Evolutionary conservation across 2,888 invertebrate species (phyloP).

Genomic region (Galerucella nymphaeae): DNA sequence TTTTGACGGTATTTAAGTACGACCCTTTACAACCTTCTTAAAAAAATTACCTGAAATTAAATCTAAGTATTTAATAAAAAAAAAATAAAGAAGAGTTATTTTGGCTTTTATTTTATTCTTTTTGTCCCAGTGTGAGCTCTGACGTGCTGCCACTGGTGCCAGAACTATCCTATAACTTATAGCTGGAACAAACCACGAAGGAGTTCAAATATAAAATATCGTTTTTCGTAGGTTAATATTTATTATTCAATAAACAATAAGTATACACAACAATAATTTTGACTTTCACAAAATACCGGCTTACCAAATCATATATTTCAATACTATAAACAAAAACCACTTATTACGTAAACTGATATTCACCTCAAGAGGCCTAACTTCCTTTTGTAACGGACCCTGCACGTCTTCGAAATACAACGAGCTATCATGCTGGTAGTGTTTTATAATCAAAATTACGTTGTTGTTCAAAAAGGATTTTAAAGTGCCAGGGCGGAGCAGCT

Average conservation of each 20-base stretch:
- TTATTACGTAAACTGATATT: constrained; percentile 37
- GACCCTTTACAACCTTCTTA: too few species aligned
- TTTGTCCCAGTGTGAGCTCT: too few species aligned
- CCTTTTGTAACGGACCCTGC: constrained; percentile 34
- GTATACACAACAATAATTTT: neutral
- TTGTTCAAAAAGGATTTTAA: constrained; percentile 44
- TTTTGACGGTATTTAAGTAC: too few species aligned
- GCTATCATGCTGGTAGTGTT: constrained; percentile 49
- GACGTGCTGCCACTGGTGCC: too few species aligned
- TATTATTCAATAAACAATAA: neutral
- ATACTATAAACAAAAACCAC: constrained; percentile 30
- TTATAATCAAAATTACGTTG: constrained; percentile 48
- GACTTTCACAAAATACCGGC: constrained; percentile 28
- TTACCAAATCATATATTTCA: constrained; percentile 24
- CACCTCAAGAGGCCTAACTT: constrained; percentile 30
- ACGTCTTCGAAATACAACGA: constrained; percentile 34
- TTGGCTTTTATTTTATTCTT: too few species aligned
- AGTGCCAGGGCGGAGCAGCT: constrained; percentile 45
- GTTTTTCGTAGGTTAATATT: neutral
- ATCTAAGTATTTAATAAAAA: too few species aligned
- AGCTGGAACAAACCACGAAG: too few species aligned
- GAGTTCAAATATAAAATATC: neutral
- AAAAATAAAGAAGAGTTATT: too few species aligned
- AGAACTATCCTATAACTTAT: too few species aligned
- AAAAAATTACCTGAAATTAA: too few species aligned